phyloP scores from a whole-genome alignment of 2,113 vertebrate genomes.

The Coracopsis vasa region DNA sequence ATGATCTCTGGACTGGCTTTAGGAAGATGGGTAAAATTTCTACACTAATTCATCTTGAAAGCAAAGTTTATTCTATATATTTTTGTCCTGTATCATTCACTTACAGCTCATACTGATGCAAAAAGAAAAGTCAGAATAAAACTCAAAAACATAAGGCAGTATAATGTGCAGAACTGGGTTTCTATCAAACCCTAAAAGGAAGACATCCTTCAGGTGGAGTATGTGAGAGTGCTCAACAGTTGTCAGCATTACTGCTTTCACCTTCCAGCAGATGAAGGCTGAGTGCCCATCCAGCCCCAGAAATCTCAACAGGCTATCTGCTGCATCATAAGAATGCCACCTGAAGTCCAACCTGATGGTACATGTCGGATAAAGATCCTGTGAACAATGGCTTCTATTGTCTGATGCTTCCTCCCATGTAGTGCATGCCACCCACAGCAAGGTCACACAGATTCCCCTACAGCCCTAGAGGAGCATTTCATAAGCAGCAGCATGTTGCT shows the following conservation, averaged over 20 bases:
- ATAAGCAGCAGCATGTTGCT: not conserved
- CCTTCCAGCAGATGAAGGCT: not conserved
- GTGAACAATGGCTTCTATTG: not conserved
- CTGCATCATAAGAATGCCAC: not conserved
- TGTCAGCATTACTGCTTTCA: not conserved
- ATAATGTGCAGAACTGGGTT: not conserved
- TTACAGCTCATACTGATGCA: not conserved
- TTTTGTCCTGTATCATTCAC: not conserved
- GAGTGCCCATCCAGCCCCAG: not conserved
- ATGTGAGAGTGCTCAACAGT: not conserved
- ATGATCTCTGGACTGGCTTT: not conserved
- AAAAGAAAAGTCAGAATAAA: not conserved
- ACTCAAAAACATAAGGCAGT: not conserved
- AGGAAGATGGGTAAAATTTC: not conserved
- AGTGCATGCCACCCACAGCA: not conserved
- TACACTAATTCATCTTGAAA: not conserved
- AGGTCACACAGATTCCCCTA: not conserved
- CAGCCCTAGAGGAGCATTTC: not conserved
- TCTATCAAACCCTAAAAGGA: not conserved
- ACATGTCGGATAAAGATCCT: not conserved
- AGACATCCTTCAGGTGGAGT: not conserved
- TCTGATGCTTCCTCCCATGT: not conserved
- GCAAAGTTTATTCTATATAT: not conserved
- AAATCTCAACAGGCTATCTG: rapidly evolving
- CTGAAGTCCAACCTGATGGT: not conserved